Evolutionary conservation across 2,888 invertebrate species (phyloP).

Genomic region (Xanthia togata): DNA sequence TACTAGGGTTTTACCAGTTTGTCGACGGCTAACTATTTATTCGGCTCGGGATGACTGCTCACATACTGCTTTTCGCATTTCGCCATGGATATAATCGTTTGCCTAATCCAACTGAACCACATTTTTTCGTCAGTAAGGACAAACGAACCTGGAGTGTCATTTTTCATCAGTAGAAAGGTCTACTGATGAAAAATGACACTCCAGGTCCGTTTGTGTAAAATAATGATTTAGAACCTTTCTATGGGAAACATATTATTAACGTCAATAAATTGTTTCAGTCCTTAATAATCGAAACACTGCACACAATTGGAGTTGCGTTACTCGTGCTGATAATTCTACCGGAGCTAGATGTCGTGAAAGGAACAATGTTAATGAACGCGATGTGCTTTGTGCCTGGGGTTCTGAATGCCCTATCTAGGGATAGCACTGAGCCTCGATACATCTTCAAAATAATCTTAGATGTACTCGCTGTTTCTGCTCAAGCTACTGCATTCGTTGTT

Average conservation of each 20-base stretch:
- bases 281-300: slow-evolving; percentile 94
- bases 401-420: slow-evolving; percentile 90
- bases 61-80: no score
- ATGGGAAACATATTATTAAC: background rate
- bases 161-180: no score
- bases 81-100: background rate
- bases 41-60: background rate
- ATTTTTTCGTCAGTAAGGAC: background rate
- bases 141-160: no score
- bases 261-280: slow-evolving; percentile 81
- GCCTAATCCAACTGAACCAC: background rate
- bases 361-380: slow-evolving; percentile 95
- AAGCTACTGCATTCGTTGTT: slow-evolving; percentile 92
- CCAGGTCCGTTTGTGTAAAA: background rate
- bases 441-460: slow-evolving; percentile 88
- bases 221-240: background rate
- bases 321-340: slow-evolving; percentile 95
- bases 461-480: slow-evolving; percentile 91
- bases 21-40: background rate
- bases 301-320: slow-evolving; percentile 94
- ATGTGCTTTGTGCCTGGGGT: slow-evolving; percentile 95
- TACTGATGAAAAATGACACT: background rate
- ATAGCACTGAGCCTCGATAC: slow-evolving; percentile 79
- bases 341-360: slow-evolving; percentile 94
- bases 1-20: background rate